Base-by-base conservation (phyloP, 2,113 vertebrate genomes). In the Melanostigma gelatinosum region DNA sequence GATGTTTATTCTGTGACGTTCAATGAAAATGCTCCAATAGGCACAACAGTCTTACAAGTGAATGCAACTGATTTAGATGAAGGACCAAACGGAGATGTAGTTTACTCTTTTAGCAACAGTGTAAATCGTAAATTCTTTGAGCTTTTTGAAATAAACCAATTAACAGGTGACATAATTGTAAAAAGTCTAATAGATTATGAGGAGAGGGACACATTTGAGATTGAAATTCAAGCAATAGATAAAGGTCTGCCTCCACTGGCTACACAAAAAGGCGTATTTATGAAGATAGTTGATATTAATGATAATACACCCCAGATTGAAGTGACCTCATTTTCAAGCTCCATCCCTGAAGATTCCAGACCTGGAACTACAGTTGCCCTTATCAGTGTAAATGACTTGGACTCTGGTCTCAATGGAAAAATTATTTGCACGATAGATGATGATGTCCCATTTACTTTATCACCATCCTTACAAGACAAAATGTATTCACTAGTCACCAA, bases 41-140 rank as follows among this genome's bases (percentile, higher is more conserved):
- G 93, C 0, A 92, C 89, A 32, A 75, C 58, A 0, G 76, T 95
- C 1, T 52, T 90, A 0, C 81, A 80, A 0, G 81, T 95, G 1
- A 94, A 93, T 63, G 94, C 94, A 0, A 91, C 88, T 3, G 94
- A 95, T 77, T 36, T 77, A 50, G 95, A 95, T 40, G 88, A 94
- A 0, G 34, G 94, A 88, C 36, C 87, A 88, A 95, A 95, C 4
- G 5, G 90, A 3, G 75, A 93, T 18, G 12, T 95, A 0, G n/a
- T 90, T 55, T 95, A 90, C 13, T 85, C 87, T 1, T 94, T 95
- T 55, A 90, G 85, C 7, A 91, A 85, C 0, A 85, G 74, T 48
- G 72, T 91, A 0, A 75, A 73, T 76, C 38, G 57, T 0, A 36
- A 57, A 8, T 24, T 87, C 0, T 24, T 24, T 24, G 24, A 24